Evolutionary conservation across 92 coral and sea anemone species (phyloP).

Genomic region (Phenganax marumi): DNA sequence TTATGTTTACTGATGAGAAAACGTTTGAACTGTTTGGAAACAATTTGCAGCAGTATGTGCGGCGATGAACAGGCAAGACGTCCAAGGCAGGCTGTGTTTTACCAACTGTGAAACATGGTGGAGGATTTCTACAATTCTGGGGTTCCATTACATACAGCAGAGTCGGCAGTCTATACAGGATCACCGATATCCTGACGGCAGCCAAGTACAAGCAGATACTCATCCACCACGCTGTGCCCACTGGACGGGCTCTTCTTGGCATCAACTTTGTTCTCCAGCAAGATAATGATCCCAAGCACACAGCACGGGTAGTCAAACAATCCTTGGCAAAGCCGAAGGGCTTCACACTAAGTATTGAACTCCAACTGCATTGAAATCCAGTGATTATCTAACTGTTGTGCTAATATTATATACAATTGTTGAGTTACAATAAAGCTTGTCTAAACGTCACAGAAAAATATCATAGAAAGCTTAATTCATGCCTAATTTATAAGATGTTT

Average conservation of each 20-base stretch:
- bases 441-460: no score
- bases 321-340: no score
- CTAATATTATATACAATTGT: no score
- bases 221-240: neutral
- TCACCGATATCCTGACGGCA: neutral
- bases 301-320: neutral
- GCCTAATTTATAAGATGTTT: no score
- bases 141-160: neutral
- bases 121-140: neutral
- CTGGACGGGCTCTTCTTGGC: neutral
- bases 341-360: no score
- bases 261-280: neutral
- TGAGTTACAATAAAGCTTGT: no score
- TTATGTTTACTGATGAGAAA: neutral
- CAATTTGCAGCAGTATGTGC: neutral
- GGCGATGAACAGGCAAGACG: neutral
- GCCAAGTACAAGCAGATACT: neutral
- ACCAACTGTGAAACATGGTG: slow-evolving; percentile 13
- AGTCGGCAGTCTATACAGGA: neutral
- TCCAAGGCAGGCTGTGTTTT: neutral
- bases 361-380: no score
- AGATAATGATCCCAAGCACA: slow-evolving; percentile 3
- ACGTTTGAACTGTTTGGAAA: neutral
- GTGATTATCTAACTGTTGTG: no score
- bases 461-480: no score